Evolutionary conservation across 2,797 vertebrate genomes (phyloP).

Genomic region (Erpetoichthys calabaricus): DNA sequence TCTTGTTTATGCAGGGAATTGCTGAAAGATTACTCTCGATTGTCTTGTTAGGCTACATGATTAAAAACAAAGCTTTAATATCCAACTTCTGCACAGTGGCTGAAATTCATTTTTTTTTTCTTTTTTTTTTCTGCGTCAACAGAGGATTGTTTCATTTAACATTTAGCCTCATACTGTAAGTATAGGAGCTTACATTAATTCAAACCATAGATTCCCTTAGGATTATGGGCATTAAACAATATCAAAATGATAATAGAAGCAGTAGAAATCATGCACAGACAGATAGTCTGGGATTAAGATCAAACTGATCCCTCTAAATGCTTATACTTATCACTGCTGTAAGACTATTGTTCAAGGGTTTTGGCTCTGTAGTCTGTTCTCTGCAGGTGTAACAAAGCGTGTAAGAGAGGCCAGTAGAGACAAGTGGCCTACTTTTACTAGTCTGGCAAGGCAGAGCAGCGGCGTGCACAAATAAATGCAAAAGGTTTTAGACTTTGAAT

Average conservation of each 20-base stretch:
- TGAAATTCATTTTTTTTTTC: conserved; percentile 28
- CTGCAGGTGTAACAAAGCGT: conserved; percentile 33
- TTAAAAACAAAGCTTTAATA: conserved; percentile 52
- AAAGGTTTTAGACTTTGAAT: no score
- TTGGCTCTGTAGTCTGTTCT: conserved; percentile 33
- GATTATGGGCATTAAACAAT: conserved; percentile 46
- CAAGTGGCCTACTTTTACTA: conserved; percentile 16
- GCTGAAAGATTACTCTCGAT: conserved; percentile 36
- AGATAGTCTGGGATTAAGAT: conserved; percentile 31
- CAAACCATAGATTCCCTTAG: conserved; percentile 35
- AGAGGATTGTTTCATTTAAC: conserved; percentile 38
- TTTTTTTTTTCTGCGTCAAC: conserved; percentile 28
- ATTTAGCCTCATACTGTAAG: conserved; percentile 33
- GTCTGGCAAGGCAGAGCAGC: conserved; percentile 6
- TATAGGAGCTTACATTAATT: conserved; percentile 38
- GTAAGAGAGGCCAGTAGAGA: conserved; percentile 8
- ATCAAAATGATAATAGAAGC: conserved; percentile 38
- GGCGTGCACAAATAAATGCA: not conserved
- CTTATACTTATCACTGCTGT: conserved; percentile 18
- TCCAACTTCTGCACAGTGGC: conserved; percentile 20
- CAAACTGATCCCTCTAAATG: conserved; percentile 28
- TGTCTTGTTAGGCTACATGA: conserved; percentile 46
- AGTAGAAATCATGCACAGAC: conserved; percentile 25
- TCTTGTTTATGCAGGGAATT: conserved; percentile 37
- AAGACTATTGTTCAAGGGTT: conserved; percentile 21